Evolutionary conservation across 2,113 vertebrate genomes (phyloP), one percentile per base, ranked within the genome.

Genomic region (Corvus cornix): DNA sequence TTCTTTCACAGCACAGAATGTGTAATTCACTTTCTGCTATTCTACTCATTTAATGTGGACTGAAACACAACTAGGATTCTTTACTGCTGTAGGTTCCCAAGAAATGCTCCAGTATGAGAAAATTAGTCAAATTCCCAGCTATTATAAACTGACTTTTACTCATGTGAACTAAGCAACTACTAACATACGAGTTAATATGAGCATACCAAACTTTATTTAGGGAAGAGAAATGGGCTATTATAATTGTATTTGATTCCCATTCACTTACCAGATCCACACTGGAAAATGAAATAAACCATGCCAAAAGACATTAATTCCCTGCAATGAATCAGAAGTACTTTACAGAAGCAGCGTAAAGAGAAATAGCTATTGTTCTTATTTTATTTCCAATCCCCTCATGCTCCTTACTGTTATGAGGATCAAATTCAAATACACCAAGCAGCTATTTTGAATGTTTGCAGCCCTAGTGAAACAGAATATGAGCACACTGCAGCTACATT

Each of bases 301-400:
- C 88, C 96, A 96, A 92, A 95, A 96, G 76, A 94, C 93, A 96
- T 96, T 92, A 92, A 94, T 94, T 93, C 94, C 74, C 60, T 86
- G 93, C 82, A 93, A 90, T 63, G 76, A 75, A 96, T 89, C 87
- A 86, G 44, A 94, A 94, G 69, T 93, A 89, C 80, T 95, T 89
- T 76, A 95, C 68, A 91, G 90, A 94, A 96, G 87, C 89, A 91
- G 84, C 1, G 3, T 91, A 93, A 94, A 94, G 90, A 96, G 92
- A 95, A 96, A 95, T 87, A 94, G 94, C 92, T 94, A 86, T 96
- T 96, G 95, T 96, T 96, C 95, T 93, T 91, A 78, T 85, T 95
- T 83, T 94, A 93, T 77, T 95, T 90, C 88, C 55, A 96, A 82
- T 86, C 83, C 88, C 70, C 92, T 86, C 55, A 67, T 69, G 89